These are phyloP conservation scores for Empidonax alnorum DNA, from an alignment of 2,113 vertebrate genomes.

Conservation along the genomic window DNA sequence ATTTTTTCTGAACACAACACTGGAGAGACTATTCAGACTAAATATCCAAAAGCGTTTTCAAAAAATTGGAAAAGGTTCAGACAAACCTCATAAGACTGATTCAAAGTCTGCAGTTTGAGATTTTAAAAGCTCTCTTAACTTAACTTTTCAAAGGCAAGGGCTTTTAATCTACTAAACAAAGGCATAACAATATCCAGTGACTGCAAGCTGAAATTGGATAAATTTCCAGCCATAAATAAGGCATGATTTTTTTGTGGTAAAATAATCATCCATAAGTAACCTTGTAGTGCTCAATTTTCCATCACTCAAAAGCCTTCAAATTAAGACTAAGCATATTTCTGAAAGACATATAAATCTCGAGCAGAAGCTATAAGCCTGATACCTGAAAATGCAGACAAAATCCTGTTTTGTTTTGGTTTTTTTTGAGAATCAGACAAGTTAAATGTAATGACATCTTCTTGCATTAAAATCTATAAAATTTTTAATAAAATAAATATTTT, in stretches of 20 bases:
- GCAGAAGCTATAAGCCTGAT: neutral
- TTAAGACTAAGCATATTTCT: neutral
- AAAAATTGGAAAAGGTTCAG: slow-evolving; percentile 6
- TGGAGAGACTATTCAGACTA: neutral
- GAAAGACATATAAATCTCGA: neutral
- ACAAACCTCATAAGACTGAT: neutral
- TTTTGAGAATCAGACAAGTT: neutral
- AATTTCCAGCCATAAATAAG: neutral
- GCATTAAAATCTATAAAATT: neutral
- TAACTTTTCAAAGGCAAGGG: slow-evolving; percentile 28
- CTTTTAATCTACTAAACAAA: slow-evolving; percentile 39
- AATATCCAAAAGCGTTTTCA: neutral
- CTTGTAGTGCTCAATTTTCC: neutral
- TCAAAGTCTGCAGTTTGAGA: neutral
- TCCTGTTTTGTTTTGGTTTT: neutral
- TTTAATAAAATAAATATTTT: neutral
- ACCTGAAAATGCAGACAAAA: neutral
- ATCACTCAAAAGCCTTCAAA: neutral
- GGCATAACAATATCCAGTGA: neutral
- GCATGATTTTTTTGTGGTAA: neutral
- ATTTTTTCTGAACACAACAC: neutral
- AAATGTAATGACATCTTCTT: neutral
- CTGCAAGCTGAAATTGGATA: neutral
- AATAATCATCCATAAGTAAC: neutral
- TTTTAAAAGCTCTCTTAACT: neutral